These are phyloP conservation scores for Amblyteles armatorius DNA, from an alignment of 2,888 invertebrate genomes.

Conservation along the genomic window DNA sequence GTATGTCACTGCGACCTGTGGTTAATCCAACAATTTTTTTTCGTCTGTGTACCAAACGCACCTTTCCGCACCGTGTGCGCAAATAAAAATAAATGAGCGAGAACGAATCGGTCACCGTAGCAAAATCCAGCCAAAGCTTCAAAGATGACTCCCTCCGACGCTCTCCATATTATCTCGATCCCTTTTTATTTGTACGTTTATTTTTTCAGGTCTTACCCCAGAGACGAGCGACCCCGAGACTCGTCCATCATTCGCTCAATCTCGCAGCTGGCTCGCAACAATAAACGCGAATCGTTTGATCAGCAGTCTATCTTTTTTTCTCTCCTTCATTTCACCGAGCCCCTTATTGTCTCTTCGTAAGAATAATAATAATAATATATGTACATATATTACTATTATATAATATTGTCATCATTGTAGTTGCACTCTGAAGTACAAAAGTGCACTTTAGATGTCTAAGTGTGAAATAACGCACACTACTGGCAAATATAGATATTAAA, in stretches of 20 bases:
- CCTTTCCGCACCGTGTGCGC: no score
- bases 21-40: no score
- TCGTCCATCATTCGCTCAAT: conserved; percentile 28
- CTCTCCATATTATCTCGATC: conserved; percentile 9
- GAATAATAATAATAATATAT: not conserved
- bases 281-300: conserved; percentile 34
- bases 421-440: no score
- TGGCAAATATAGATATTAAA: no score
- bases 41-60: no score
- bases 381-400: no score
- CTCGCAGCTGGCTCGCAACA: conserved; percentile 26
- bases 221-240: conserved; percentile 24
- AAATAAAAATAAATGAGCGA: conserved; percentile 29
- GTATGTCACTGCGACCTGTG: no score
- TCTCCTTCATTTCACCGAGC: not conserved
- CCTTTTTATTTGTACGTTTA: conserved; percentile 15
- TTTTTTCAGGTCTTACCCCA: conserved; percentile 10
- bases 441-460: no score
- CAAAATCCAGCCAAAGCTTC: conserved; percentile 47
- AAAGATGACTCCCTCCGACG: not conserved
- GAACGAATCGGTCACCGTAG: conserved; percentile 54
- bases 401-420: no score
- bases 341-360: not conserved
- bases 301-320: conserved; percentile 15
- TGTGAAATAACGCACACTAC: no score